Base-by-base conservation (phyloP, 2,797 vertebrate species). In the Monodelphis domestica region DNA sequence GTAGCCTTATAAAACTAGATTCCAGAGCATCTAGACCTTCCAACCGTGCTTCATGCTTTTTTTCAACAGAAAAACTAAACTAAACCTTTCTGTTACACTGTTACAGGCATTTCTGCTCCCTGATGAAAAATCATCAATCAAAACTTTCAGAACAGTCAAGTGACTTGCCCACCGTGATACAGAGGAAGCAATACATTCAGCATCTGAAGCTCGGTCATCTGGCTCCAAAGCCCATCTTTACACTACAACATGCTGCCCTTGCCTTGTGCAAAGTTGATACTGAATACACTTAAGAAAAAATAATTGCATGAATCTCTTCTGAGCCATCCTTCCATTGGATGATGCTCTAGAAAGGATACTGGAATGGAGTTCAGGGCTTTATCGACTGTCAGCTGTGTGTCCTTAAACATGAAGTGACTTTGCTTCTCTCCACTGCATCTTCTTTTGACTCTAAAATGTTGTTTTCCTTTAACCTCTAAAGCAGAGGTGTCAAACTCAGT, bases 81-180 rank as follows among this genome's bases (percentile, higher is more conserved):
- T 3, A 38, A 38, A 55, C 17, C 3, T 29, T 56, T 29, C 12
- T 0, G 45, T 45, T 84, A 17, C 24, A 50, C 24, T 45, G 21
- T 26, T 45, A 21, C 24, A 84, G 3, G 45, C 38, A 45, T 24
- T 84, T 84, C 0, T 0, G 3, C 26, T n/a, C 21, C 29, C 70
- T 26, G 21, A 21, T 84, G 38, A 84, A 84, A 84, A 15, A 78
- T 2, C 21, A 84, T 84, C 70, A 45, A 45, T 26, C 12, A 50
- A 24, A 45, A 24, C 70, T 70, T 50, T 84, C 38, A 26, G 38
- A 84, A 26, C 10, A 84, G 24, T 26, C 7, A 50, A 87, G 9
- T 57, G 90, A 94, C 78, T 84, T 29, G 45, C 26, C 26, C 57
- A 90, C 90, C 92, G 54, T 84, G 10, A 29, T 51, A 90, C 33